Evolutionary conservation across 2,888 invertebrate genomes (phyloP).

Genomic region (Abscondita cerata): DNA sequence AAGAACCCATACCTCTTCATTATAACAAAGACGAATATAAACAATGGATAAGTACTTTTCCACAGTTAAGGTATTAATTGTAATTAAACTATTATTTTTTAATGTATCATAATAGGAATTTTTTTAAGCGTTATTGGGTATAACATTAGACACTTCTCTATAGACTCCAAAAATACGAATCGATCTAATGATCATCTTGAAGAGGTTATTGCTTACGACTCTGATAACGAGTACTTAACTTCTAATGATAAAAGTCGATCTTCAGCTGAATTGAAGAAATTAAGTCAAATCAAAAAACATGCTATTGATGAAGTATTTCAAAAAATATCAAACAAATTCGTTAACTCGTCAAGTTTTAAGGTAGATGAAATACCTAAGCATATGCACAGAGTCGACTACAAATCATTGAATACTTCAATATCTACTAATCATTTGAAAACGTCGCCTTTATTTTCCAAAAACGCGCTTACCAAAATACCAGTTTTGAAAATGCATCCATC

Average conservation of each 20-base stretch:
- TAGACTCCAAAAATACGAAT: not conserved
- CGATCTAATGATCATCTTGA: not conserved
- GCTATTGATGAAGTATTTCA: conserved; percentile 46
- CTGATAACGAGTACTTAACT: conserved; percentile 5
- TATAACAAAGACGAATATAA: conserved; percentile 65
- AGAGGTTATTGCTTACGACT: conserved; percentile 16
- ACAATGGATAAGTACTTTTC: conserved; percentile 66
- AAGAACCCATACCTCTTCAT: conserved; percentile 60
- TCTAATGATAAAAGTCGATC: conserved; percentile 13
- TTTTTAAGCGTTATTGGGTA: conserved; percentile 21
- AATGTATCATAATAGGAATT: conserved; percentile 13
- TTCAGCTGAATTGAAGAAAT: conserved; percentile 10
- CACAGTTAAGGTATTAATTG: conserved; percentile 63
- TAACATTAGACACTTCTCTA: conserved; percentile 8
- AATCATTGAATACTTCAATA: no score
- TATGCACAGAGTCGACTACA: no score
- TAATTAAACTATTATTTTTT: not conserved
- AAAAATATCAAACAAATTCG: conserved; percentile 23
- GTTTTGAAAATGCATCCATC: conserved; percentile 11
- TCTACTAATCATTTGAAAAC: not conserved
- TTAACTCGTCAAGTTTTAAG: not conserved
- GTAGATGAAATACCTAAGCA: not conserved
- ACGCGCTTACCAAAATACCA: not conserved
- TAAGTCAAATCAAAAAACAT: conserved; percentile 31
- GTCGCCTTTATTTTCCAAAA: not conserved